Conservation (phyloP, 2,888 invertebrate genomes). For the Notocelia uddmanniana region DNA sequence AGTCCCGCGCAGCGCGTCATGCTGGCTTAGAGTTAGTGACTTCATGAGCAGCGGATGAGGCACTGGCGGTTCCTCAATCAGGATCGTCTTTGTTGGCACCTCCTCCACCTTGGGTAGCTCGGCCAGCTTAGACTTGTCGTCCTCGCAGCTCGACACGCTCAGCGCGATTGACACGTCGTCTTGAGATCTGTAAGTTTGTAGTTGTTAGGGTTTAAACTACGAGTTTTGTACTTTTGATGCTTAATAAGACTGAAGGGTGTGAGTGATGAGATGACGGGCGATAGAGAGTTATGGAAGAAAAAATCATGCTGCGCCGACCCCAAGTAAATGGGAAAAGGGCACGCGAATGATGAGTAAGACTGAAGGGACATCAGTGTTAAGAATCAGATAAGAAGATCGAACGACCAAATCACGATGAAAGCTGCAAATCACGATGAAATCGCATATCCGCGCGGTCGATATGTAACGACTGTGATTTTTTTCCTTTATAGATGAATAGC, state of each 20-base stretch:
- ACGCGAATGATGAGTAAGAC: neutral
- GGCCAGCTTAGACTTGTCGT: slow-evolving; percentile 78
- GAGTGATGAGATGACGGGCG: too few species aligned
- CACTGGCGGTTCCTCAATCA: slow-evolving; percentile 77
- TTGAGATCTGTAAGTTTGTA: slow-evolving; percentile 70
- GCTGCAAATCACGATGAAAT: too few species aligned
- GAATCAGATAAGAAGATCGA: too few species aligned
- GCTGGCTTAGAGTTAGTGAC: slow-evolving; percentile 77
- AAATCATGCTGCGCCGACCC: too few species aligned
- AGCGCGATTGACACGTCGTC: slow-evolving; percentile 82
- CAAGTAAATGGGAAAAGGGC: too few species aligned
- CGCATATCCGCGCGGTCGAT: too few species aligned
- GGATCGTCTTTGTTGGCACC: slow-evolving; percentile 74
- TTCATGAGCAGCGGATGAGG: slow-evolving; percentile 83
- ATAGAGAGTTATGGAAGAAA: too few species aligned
- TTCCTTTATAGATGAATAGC: too few species aligned
- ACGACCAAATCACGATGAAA: too few species aligned
- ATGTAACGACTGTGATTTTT: too few species aligned
- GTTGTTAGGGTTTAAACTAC: neutral
- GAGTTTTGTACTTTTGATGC: too few species aligned
- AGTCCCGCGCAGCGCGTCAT: slow-evolving; percentile 74
- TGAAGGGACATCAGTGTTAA: neutral
- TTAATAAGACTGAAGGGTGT: too few species aligned
- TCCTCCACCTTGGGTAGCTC: slow-evolving; percentile 59
- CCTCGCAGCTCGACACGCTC: slow-evolving; percentile 83